Conservation (phyloP, 2,888 invertebrate genomes). For the Craniophora ligustri region DNA sequence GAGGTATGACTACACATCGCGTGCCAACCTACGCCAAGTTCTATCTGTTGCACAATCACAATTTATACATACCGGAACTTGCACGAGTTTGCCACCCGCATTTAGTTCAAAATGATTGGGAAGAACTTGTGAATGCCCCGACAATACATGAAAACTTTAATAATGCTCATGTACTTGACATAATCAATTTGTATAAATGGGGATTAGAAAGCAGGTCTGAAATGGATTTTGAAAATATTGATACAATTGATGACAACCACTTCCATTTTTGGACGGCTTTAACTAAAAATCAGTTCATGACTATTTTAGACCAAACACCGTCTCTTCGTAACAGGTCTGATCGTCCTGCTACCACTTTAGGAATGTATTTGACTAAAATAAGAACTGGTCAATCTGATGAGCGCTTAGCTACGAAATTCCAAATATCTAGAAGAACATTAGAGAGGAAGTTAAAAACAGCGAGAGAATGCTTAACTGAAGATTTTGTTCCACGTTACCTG, state of each 20-base stretch:
- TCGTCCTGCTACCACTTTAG: constrained; percentile 25
- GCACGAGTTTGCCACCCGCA: constrained; percentile 14
- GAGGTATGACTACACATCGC: constrained; percentile 3
- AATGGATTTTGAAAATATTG: constrained; percentile 34
- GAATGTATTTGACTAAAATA: constrained; percentile 26
- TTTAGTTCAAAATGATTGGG: constrained; percentile 16
- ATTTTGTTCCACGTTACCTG: constrained; percentile 30
- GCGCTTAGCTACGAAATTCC: constrained; percentile 15
- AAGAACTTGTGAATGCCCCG: constrained; percentile 4
- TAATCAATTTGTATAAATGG: constrained; percentile 35
- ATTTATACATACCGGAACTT: constrained; percentile 5
- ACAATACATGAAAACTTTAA: constrained; percentile 17
- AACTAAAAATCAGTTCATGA: constrained; percentile 29
- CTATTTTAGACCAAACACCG: constrained; percentile 24
- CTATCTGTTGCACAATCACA: no score
- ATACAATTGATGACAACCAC: constrained; percentile 29
- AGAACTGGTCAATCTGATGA: constrained; percentile 36
- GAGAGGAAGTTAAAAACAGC: constrained; percentile 78
- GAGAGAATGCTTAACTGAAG: constrained; percentile 28
- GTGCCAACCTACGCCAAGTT: constrained; percentile 1
- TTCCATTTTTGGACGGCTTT: constrained; percentile 31
- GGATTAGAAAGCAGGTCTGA: constrained; percentile 18
- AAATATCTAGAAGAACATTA: constrained; percentile 46
- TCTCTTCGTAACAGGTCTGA: constrained; percentile 20
- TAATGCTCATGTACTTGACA: constrained; percentile 21